phyloP scores from a whole-genome alignment of 1,140 invertebrate species.

The Drosophila punjabiensis region DNA sequence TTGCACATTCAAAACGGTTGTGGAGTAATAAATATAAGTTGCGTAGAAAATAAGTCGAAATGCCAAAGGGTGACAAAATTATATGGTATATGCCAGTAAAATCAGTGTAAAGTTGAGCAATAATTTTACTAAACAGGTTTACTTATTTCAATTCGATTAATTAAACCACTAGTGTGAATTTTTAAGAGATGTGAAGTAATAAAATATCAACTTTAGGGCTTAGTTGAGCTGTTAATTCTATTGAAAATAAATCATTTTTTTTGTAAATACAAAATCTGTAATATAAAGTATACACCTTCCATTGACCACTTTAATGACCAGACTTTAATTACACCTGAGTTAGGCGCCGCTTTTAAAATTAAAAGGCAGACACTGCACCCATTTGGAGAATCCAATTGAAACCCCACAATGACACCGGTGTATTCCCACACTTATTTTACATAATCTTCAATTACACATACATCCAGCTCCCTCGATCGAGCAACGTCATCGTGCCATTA shows the following conservation, averaged over 20 bases:
- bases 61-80: not conserved
- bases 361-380: slow-evolving; percentile 5
- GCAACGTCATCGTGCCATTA: slow-evolving; percentile 62
- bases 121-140: not conserved
- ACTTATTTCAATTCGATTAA: not conserved
- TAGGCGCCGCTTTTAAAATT: slow-evolving; percentile 6
- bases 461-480: slow-evolving; percentile 22
- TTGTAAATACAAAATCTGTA: not conserved
- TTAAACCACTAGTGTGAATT: slow-evolving; percentile 4
- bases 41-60: slow-evolving; percentile 6
- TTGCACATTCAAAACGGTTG: slow-evolving; percentile 31
- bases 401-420: slow-evolving; percentile 16
- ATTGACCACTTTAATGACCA: not conserved
- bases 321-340: not conserved
- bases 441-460: slow-evolving; percentile 37
- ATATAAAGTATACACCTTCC: not conserved
- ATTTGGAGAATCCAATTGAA: not conserved
- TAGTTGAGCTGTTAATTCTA: not conserved
- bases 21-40: slow-evolving; percentile 17
- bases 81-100: not conserved
- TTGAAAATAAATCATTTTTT: not conserved
- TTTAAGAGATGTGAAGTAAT: not conserved
- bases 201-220: not conserved
- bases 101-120: not conserved
- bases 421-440: slow-evolving; percentile 33